Evolutionary conservation across 2,113 vertebrate genomes (phyloP), one percentile per base, ranked within the genome.

Genomic region (Marmota flaviventris): DNA sequence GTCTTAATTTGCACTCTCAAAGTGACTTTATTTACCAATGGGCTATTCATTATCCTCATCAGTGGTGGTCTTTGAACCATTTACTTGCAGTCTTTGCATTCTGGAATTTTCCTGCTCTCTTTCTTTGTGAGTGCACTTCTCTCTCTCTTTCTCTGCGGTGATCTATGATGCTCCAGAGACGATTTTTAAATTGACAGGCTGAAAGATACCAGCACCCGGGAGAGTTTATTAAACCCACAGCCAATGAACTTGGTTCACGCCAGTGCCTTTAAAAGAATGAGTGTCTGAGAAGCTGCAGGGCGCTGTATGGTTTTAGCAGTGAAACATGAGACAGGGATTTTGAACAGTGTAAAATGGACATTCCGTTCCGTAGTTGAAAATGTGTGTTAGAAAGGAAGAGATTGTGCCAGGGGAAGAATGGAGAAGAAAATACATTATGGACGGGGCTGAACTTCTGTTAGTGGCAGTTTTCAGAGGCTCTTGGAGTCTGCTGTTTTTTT

Each of bases 201-300:
- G 89, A 94, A 95, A 94, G 97, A 96, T 94, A 91, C 65, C 27
- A 90, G 79, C 39, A 65, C 79, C 89, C 0, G 0, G 32, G 93
- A 98, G 94, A 97, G 93, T 97, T 97, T 97, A 97, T 97, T 96
- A 98, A 98, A 93, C 53, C 79, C 45, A 85, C 29, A 95, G 89
- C 94, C 94, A 93, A 88, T 95, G 97, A 95, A 95, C 79, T 86
- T 93, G 89, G 83, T 77, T 65, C 72, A 87, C 0, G 67, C 58
- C 91, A 65, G 78, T 89, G 86, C n/a, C 89, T 97, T 95, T 93
- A 92, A 93, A 97, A 95, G 93, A 96, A 94, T 94, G 93, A 96
- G 79, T 91, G 75, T 94, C 91, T 85, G 84, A 51, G 92, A 93
- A 96, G 89, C 94, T 96, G 76, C 75, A 75, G 96, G 94, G 84